phyloP scores from a whole-genome alignment of 2,888 invertebrate species.

The Pheosia gnoma region DNA sequence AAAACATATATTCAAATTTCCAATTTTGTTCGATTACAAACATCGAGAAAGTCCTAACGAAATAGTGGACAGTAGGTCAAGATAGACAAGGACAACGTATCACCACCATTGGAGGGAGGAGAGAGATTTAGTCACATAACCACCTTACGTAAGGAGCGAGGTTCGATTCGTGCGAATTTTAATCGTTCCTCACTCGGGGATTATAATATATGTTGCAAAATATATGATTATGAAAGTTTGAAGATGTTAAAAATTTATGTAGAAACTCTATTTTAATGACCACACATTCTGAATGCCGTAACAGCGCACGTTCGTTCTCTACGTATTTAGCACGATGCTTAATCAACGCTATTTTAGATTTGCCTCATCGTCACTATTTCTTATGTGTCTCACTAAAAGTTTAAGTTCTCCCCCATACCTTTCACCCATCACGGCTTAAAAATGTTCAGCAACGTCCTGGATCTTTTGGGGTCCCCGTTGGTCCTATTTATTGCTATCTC shows the following conservation, averaged over 20 bases:
- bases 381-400: too few relatives aligned
- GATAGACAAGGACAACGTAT: constrained; percentile 30
- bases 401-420: too few relatives aligned
- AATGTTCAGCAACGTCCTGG: too few relatives aligned
- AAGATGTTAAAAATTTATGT: background rate
- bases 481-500: too few relatives aligned
- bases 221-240: background rate
- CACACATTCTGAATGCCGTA: too few relatives aligned
- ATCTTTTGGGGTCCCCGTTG: too few relatives aligned
- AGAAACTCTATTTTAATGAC: background rate
- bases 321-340: too few relatives aligned
- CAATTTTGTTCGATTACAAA: constrained; percentile 19
- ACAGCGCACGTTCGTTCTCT: too few relatives aligned
- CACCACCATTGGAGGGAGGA: constrained; percentile 18
- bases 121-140: constrained; percentile 26
- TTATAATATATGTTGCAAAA: constrained; percentile 14
- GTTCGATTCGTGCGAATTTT: constrained; percentile 38
- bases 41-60: constrained; percentile 36
- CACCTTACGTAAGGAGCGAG: constrained; percentile 35
- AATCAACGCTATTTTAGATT: too few relatives aligned
- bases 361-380: too few relatives aligned
- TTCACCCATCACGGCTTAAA: too few relatives aligned
- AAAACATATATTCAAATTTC: background rate
- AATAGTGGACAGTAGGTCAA: constrained; percentile 33
- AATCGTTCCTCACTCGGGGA: constrained; percentile 29